Evolutionary conservation across 2,888 invertebrate species (phyloP).

Genomic region (Allolobophora icterica): DNA sequence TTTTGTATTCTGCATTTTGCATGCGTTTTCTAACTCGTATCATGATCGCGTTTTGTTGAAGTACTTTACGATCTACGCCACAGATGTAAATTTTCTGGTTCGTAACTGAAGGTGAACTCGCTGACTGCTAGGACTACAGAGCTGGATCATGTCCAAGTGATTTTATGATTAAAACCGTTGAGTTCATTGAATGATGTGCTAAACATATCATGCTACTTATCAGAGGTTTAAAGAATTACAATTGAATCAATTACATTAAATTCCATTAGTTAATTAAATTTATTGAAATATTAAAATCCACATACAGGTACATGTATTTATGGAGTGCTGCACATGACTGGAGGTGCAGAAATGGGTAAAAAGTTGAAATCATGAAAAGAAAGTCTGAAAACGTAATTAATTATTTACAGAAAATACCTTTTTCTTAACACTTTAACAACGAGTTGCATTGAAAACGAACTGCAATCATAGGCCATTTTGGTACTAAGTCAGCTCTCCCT

Average conservation of each 20-base stretch:
- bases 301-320: not conserved
- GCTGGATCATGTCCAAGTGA: not conserved
- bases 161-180: not conserved
- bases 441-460: no score
- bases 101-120: not conserved
- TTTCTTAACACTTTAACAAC: no score
- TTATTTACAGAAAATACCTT: no score
- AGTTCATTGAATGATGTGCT: not conserved
- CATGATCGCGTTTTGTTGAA: not conserved
- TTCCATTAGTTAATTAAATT: not conserved
- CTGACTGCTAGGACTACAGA: not conserved
- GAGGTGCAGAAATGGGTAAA: not conserved
- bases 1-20: not conserved
- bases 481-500: no score
- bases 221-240: not conserved
- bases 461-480: no score
- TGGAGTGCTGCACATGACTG: not conserved
- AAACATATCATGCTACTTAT: not conserved
- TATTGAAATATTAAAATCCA: not conserved
- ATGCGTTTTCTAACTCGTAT: not conserved
- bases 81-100: not conserved
- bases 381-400: not conserved
- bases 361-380: not conserved
- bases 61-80: not conserved
- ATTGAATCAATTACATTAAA: no score